Conservation (phyloP, 2,888 invertebrate species). For the Dryococelus australis region DNA sequence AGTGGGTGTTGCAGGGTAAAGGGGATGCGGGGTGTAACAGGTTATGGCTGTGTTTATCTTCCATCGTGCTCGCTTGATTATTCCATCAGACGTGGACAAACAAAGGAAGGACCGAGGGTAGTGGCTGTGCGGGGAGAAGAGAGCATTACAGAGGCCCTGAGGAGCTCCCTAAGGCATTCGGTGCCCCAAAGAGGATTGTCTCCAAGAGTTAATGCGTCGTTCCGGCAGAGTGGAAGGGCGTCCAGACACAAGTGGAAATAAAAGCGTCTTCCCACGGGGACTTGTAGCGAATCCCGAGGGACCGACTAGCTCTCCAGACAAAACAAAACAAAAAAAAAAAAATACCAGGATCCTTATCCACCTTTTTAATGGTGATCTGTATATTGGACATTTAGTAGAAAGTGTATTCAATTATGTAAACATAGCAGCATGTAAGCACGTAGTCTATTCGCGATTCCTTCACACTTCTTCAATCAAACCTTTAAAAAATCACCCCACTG, state of each 20-base stretch:
- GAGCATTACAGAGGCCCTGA: neutral
- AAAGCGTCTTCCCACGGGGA: neutral
- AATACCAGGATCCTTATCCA: no score
- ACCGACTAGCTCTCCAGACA: no score
- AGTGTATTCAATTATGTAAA: no score
- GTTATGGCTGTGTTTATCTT: neutral
- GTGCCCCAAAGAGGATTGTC: conserved; percentile 8
- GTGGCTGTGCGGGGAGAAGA: neutral
- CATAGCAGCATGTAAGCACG: no score
- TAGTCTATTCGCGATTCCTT: no score
- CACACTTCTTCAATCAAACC: no score
- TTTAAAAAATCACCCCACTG: no score
- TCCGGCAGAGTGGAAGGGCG: neutral
- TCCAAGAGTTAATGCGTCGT: neutral
- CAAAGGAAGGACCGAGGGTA: neutral
- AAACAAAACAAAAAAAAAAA: no score
- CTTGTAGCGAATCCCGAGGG: no score
- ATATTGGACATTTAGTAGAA: no score
- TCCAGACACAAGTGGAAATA: neutral
- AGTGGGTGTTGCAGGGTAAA: no score
- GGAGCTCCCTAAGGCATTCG: neutral
- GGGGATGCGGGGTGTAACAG: neutral
- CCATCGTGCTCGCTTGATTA: neutral
- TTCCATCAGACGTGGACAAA: neutral
- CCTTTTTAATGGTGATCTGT: no score